These are phyloP conservation scores for Elegia similella DNA, from an alignment of 2,888 invertebrate species.

Conservation along the genomic window DNA sequence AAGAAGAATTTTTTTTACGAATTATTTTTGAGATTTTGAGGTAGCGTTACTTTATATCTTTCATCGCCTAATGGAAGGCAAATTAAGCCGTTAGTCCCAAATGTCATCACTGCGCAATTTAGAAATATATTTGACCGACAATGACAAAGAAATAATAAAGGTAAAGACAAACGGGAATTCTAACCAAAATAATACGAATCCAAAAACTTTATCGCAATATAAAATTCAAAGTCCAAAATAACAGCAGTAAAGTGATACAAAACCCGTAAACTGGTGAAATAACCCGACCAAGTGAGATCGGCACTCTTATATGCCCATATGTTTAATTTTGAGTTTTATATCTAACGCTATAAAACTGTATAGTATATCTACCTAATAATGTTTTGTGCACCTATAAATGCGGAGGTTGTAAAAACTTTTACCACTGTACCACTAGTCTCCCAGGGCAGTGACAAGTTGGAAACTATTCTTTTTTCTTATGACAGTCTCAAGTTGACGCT, in stretches of 20 bases:
- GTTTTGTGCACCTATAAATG: slow-evolving; percentile 15
- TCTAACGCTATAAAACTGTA: slow-evolving; percentile 15
- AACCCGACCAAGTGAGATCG: slow-evolving; percentile 2
- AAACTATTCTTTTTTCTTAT: background rate
- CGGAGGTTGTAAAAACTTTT: slow-evolving; percentile 12
- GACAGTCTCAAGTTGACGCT: background rate
- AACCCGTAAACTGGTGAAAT: slow-evolving; percentile 7
- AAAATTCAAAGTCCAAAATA: slow-evolving; percentile 3
- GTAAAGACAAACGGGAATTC: background rate
- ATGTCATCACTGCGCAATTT: too few species aligned
- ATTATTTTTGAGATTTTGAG: too few species aligned
- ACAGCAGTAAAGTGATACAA: slow-evolving; percentile 8
- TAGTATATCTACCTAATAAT: slow-evolving; percentile 14
- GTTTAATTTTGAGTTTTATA: slow-evolving; percentile 19
- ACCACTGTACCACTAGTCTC: background rate
- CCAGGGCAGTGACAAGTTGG: background rate
- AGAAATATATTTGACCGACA: too few species aligned
- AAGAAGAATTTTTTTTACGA: too few species aligned
- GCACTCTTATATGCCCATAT: slow-evolving; percentile 11
- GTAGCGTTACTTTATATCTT: too few species aligned
- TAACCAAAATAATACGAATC: background rate
- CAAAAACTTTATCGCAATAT: background rate
- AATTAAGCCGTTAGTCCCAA: too few species aligned
- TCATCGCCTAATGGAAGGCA: too few species aligned
- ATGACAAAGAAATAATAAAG: background rate